Percentiles rank a stretch among this genome's conserved stretches.
Conservation (phyloP, 1,140 invertebrate genomes). For the Matsumurasca onukii region DNA sequence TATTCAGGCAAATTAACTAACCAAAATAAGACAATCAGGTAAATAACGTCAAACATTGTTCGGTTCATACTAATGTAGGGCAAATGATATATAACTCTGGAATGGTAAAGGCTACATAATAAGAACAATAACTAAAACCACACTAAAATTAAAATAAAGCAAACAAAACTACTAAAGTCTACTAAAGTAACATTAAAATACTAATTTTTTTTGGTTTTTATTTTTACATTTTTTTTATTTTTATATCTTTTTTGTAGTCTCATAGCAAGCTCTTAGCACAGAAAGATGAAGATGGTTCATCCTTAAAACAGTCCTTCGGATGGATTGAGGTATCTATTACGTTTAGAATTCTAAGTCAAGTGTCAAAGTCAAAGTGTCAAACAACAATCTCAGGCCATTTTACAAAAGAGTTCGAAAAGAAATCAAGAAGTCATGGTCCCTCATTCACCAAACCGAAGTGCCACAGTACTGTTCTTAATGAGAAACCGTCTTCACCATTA, state of each 20-base stretch:
- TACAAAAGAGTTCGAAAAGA: background rate
- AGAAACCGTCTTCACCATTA: slow-evolving; percentile 8
- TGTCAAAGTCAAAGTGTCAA: background rate
- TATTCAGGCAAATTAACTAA: background rate
- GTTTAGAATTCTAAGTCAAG: background rate
- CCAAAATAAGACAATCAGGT: background rate
- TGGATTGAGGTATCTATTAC: background rate
- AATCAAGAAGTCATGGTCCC: slow-evolving; percentile 16
- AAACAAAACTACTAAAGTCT: slow-evolving; percentile 1
- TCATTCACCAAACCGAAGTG: slow-evolving; percentile 3
- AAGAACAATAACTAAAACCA: slow-evolving; percentile 21
- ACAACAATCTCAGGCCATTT: background rate
- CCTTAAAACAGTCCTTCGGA: background rate
- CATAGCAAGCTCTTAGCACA: slow-evolving; percentile 15
- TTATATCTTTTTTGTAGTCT: slow-evolving; percentile 12
- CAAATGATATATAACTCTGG: slow-evolving; percentile 20
- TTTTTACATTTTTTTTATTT: slow-evolving; percentile 24
- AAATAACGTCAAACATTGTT: background rate
- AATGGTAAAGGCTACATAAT: slow-evolving; percentile 24
- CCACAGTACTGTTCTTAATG: background rate
- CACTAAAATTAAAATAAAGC: slow-evolving; percentile 14
- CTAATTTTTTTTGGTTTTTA: slow-evolving; percentile 1
- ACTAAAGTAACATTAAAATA: slow-evolving; percentile 16
- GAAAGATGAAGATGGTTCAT: slow-evolving; percentile 11
- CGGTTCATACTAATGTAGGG: background rate